These are phyloP conservation scores for Pachycephus smyrnensis DNA, from an alignment of 2,888 invertebrate species.

Conservation along the genomic window DNA sequence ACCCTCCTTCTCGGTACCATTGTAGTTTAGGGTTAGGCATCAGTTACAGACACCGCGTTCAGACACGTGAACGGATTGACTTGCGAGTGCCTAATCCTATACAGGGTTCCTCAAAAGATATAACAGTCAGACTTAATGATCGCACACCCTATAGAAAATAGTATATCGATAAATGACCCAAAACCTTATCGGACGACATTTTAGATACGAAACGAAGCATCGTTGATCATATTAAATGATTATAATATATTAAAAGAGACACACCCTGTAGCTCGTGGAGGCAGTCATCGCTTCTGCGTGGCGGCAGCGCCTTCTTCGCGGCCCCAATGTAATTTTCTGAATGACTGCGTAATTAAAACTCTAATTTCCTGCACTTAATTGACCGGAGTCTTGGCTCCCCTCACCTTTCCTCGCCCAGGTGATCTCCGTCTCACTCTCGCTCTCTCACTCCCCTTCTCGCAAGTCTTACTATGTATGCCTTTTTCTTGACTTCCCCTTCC, in stretches of 20 bases:
- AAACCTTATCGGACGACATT: background rate
- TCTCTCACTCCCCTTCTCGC: slow-evolving; percentile 25
- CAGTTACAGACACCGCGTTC: slow-evolving; percentile 48
- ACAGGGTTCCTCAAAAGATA: background rate
- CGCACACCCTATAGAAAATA: background rate
- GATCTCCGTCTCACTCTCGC: background rate
- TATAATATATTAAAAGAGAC: background rate
- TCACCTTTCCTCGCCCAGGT: slow-evolving; percentile 18
- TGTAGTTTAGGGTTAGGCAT: slow-evolving; percentile 47
- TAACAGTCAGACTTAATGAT: background rate
- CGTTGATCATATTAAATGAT: background rate
- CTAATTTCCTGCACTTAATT: slow-evolving; percentile 68
- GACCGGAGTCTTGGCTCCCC: slow-evolving; percentile 64
- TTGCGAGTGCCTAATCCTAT: background rate
- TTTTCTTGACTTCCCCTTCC: slow-evolving; percentile 20
- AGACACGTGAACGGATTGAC: slow-evolving; percentile 40
- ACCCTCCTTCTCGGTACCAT: slow-evolving; percentile 19
- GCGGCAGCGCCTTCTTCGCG: slow-evolving; percentile 59
- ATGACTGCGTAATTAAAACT: slow-evolving; percentile 68
- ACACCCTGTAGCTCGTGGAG: slow-evolving; percentile 26
- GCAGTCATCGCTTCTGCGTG: slow-evolving; percentile 24
- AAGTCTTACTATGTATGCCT: slow-evolving; percentile 16
- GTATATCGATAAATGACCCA: background rate
- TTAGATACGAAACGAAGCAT: background rate
- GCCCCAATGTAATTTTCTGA: slow-evolving; percentile 67